phyloP scores from a whole-genome alignment of 2,888 invertebrate species.

The Lithophane ornitopus region DNA sequence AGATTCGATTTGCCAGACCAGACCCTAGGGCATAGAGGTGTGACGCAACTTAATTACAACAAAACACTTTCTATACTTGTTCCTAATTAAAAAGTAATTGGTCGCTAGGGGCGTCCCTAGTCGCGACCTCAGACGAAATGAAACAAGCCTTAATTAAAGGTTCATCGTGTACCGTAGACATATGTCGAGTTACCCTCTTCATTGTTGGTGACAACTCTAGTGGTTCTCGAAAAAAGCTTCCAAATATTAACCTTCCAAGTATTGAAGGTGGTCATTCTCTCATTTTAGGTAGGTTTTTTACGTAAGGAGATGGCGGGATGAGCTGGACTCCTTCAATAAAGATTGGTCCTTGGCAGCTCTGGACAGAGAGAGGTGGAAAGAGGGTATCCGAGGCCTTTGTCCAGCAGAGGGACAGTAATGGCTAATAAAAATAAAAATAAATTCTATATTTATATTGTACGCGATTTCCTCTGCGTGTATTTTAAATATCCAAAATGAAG shows the following conservation, averaged over 20 bases:
- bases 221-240: constrained; percentile 41
- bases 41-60: constrained; percentile 64
- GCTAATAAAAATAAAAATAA: too few relatives aligned
- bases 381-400: too few relatives aligned
- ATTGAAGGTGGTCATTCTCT: neutral
- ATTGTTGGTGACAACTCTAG: constrained; percentile 74
- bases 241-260: constrained; percentile 14
- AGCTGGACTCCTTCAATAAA: too few relatives aligned
- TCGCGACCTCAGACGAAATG: constrained; percentile 75
- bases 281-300: neutral
- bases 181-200: constrained; percentile 81
- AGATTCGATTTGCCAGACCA: constrained; percentile 21
- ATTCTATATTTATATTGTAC: too few relatives aligned
- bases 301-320: too few relatives aligned
- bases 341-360: too few relatives aligned
- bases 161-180: constrained; percentile 71
- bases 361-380: too few relatives aligned
- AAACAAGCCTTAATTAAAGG: constrained; percentile 84
- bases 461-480: too few relatives aligned
- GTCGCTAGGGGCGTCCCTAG: constrained; percentile 69
- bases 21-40: constrained; percentile 42
- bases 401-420: too few relatives aligned
- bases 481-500: too few relatives aligned
- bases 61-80: constrained; percentile 75
- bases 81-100: constrained; percentile 84